phyloP scores from a whole-genome alignment of 2,888 invertebrate species.

The Ectropis crepuscularia region DNA sequence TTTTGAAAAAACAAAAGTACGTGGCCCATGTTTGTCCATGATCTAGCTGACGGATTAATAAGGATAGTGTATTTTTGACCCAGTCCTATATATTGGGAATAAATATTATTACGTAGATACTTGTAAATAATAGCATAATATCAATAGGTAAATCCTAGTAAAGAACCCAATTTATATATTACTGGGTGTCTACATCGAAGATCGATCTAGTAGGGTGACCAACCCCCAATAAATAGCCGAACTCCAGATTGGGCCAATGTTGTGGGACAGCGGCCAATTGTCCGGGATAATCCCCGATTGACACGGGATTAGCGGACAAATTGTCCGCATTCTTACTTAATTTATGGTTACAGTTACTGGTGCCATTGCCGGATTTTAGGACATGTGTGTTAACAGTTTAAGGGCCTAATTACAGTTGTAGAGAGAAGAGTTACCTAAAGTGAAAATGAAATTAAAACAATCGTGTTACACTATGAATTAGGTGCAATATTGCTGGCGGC shows the following conservation, averaged over 20 bases:
- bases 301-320: constrained; percentile 71
- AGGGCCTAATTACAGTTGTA: too few species aligned
- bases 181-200: constrained; percentile 41
- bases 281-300: constrained; percentile 73
- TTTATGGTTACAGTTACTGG: constrained; percentile 57
- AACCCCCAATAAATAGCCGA: constrained; percentile 66
- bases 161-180: constrained; percentile 44
- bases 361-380: constrained; percentile 37
- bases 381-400: constrained; percentile 39
- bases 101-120: too few species aligned
- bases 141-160: constrained; percentile 6
- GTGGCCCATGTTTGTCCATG: too few species aligned
- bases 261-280: constrained; percentile 71
- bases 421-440: too few species aligned
- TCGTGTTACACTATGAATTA: too few species aligned
- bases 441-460: too few species aligned
- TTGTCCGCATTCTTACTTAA: constrained; percentile 58
- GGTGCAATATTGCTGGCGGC: too few species aligned
- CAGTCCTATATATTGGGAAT: too few species aligned
- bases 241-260: constrained; percentile 54
- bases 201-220: constrained; percentile 61
- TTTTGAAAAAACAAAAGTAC: too few species aligned
- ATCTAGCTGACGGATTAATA: too few species aligned
- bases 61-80: too few species aligned
- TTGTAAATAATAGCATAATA: too few species aligned